A percentile compares a stretch with the other conserved stretches of the same genome.
phyloP scores from a whole-genome alignment of 1,140 invertebrate species.

The Palaemon carinicauda region DNA sequence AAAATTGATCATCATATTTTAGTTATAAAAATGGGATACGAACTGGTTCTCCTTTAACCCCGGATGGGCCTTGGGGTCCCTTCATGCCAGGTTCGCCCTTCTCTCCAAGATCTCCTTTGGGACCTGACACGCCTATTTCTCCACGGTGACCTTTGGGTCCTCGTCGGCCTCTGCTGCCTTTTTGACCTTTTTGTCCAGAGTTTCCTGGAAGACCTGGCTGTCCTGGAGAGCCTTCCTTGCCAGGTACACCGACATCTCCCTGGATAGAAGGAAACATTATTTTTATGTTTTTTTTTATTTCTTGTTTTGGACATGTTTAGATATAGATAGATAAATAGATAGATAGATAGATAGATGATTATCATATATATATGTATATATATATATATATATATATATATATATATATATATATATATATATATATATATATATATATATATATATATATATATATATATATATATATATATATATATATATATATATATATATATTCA shows the following conservation, averaged over 20 bases:
- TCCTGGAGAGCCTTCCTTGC: conserved; percentile 68
- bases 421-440: too few relatives aligned
- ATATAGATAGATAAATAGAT: background rate
- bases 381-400: too few relatives aligned
- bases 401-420: too few relatives aligned
- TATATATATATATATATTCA: too few relatives aligned
- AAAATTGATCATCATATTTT: conserved; percentile 59
- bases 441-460: too few relatives aligned
- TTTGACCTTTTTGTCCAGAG: conserved; percentile 71
- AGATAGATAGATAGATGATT: too few relatives aligned
- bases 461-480: too few relatives aligned
- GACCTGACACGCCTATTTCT: conserved; percentile 73
- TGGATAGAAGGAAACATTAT: conserved; percentile 59
- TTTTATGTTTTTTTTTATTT: background rate
- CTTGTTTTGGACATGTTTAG: background rate
- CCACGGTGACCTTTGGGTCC: conserved; percentile 79
- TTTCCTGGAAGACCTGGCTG: conserved; percentile 72
- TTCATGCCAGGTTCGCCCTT: conserved; percentile 74
- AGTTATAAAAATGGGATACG: conserved; percentile 49
- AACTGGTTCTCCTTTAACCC: conserved; percentile 74
- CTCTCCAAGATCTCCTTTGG: conserved; percentile 78
- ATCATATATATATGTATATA: too few relatives aligned
- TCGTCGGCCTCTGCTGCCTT: conserved; percentile 75
- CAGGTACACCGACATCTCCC: conserved; percentile 76
- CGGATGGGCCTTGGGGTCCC: conserved; percentile 71